phyloP scores from a whole-genome alignment of 2,888 invertebrate species.

The Sisyra terminalis region DNA sequence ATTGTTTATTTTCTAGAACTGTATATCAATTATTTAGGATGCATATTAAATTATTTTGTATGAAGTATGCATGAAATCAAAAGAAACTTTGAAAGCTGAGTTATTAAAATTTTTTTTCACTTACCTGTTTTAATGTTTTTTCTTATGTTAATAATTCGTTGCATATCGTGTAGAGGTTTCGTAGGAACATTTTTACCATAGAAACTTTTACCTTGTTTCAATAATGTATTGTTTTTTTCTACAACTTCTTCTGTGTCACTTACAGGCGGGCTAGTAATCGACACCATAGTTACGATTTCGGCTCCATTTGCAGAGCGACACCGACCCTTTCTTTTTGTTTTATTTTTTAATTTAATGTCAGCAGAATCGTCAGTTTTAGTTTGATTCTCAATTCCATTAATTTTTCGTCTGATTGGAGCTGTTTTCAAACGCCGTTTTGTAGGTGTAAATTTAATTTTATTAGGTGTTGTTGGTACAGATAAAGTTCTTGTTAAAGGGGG shows the following conservation, averaged over 20 bases:
- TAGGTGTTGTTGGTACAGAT: slow-evolving; percentile 18
- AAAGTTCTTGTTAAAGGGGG: slow-evolving; percentile 22
- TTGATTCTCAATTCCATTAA: not conserved
- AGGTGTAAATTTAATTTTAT: slow-evolving; percentile 17
- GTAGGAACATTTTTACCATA: too few species aligned
- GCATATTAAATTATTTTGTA: not conserved
- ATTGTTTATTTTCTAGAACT: not conserved
- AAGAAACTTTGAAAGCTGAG: not conserved
- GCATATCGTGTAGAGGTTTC: not conserved
- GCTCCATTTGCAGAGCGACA: slow-evolving; percentile 18
- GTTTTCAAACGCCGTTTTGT: slow-evolving; percentile 21
- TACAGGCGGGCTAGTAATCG: slow-evolving; percentile 44
- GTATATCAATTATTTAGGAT: not conserved
- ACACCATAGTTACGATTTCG: slow-evolving; percentile 47
- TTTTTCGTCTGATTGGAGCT: slow-evolving; percentile 4
- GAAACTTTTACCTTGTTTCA: too few species aligned
- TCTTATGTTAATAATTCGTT: not conserved
- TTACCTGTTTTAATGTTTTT: slow-evolving; percentile 2
- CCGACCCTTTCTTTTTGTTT: slow-evolving; percentile 13
- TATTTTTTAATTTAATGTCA: slow-evolving; percentile 12
- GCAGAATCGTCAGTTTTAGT: slow-evolving; percentile 5
- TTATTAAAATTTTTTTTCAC: not conserved
- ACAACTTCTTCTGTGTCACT: slow-evolving; percentile 41
- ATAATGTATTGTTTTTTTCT: slow-evolving; percentile 6
- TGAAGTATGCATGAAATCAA: not conserved